Evolutionary conservation across 2,113 vertebrate species (phyloP).

Genomic region (Brachypodius melanocephalos): DNA sequence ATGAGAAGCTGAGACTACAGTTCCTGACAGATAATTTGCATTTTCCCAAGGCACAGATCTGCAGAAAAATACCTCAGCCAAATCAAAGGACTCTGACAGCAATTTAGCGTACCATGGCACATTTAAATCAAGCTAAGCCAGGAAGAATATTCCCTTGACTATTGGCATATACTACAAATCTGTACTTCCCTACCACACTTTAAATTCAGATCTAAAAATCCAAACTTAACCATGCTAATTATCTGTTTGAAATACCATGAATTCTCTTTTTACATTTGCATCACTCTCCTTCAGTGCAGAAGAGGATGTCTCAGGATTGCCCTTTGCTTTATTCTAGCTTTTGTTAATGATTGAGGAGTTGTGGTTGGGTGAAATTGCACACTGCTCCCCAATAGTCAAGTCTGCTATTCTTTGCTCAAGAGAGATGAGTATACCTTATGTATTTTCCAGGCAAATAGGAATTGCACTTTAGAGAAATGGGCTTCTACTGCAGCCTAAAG

Average conservation of each 20-base stretch:
- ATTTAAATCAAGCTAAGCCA: neutral
- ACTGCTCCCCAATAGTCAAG: neutral
- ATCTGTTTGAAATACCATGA: neutral
- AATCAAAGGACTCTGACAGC: neutral
- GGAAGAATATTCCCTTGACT: neutral
- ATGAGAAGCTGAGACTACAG: neutral
- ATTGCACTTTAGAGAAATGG: neutral
- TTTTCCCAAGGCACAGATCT: neutral
- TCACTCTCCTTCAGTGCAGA: neutral
- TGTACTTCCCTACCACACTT: neutral
- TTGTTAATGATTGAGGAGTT: neutral
- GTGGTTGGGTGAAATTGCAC: neutral
- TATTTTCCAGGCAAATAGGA: neutral
- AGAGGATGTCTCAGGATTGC: neutral
- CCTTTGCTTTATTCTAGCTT: neutral
- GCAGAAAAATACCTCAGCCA: neutral
- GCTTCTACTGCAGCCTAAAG: neutral
- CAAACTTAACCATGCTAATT: neutral
- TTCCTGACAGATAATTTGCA: neutral
- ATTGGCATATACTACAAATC: neutral
- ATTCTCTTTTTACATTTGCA: neutral
- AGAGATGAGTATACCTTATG: neutral
- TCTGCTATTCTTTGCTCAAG: neutral
- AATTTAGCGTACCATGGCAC: neutral
- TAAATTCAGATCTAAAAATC: neutral